Evolutionary conservation across 23 tunicate genomes (phyloP), one percentile per base, ranked within the genome.

Genomic region (Styela clava): DNA sequence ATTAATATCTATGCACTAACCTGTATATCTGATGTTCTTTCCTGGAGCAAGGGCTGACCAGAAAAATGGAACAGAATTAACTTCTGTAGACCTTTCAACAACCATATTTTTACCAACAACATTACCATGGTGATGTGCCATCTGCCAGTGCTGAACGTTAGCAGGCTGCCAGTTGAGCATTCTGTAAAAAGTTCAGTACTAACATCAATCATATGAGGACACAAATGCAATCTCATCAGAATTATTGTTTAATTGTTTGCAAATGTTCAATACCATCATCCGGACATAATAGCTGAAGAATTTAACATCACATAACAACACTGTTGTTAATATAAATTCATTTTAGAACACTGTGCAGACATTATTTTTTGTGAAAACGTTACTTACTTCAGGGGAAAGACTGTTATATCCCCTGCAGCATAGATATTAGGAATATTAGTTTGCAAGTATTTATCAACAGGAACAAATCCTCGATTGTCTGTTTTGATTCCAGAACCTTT

Each of bases 71-170:
- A 93, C 93, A 0, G 93, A 87, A 33, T 87, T 52, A 30, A 83
- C 87, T 19, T 31, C 35, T 20, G 80, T 24, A 20, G 64, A 44
- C n/a, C 18, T 76, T 29, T 51, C 65, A 7, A 61, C 80, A n/a
- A 84, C 81, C 85, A 93, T 87, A 76, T 93, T 93, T 33, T 63
- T 83, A 22, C 86, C 98, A 33, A 76, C 98, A 16, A 78, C 79
- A 18, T 84, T 80, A 21, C 98, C 98, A 52, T 93, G 98, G 72
- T 81, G 84, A 52, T 88, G 93, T 9, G 98, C 98, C 93, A 93
- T 87, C 84, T 93, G 98, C 89, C 90, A 93, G 63, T 93, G 98
- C 78, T 93, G 98, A 31, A 93, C 79, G 81, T 93, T 93, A 27
- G 82, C 78, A 20, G 87, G 89, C 68, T 84, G 82, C 93, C 93